Conservation (phyloP, 2,797 vertebrate species). For the Bufotes viridis region DNA sequence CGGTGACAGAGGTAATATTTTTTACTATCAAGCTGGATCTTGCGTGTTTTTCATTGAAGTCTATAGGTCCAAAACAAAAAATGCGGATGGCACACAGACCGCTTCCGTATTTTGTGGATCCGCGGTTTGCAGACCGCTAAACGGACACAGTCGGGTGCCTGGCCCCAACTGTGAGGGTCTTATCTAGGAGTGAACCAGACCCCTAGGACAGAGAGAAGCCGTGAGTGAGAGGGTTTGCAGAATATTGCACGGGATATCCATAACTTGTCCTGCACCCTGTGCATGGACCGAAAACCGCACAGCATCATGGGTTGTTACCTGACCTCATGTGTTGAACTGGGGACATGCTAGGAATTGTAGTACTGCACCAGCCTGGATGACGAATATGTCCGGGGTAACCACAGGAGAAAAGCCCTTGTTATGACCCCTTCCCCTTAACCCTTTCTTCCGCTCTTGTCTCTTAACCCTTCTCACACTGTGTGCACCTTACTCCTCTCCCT, state of each 20-base stretch:
- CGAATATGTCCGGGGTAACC: neutral
- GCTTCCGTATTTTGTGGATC: no score
- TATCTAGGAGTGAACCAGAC: neutral
- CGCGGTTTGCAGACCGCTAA: no score
- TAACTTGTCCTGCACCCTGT: neutral
- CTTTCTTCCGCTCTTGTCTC: neutral
- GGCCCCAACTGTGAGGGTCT: no score
- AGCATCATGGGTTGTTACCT: neutral
- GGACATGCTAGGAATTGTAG: neutral
- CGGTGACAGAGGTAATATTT: no score
- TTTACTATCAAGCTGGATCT: no score
- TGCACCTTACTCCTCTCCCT: constrained; percentile 22
- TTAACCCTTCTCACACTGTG: constrained; percentile 44
- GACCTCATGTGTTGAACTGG: neutral
- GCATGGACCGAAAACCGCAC: constrained; percentile 1
- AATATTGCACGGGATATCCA: constrained; percentile 8
- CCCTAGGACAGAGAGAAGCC: neutral
- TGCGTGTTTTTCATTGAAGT: no score
- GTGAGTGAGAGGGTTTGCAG: neutral
- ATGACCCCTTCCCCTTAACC: constrained; percentile 8
- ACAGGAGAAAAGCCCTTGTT: neutral
- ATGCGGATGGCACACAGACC: no score
- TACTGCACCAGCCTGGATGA: neutral
- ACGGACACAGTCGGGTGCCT: no score
- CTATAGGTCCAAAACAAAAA: no score